A percentile compares a stretch with the other conserved stretches of the same genome.
phyloP scores from a whole-genome alignment of 2,113 vertebrate species.

The Clupea harengus region DNA sequence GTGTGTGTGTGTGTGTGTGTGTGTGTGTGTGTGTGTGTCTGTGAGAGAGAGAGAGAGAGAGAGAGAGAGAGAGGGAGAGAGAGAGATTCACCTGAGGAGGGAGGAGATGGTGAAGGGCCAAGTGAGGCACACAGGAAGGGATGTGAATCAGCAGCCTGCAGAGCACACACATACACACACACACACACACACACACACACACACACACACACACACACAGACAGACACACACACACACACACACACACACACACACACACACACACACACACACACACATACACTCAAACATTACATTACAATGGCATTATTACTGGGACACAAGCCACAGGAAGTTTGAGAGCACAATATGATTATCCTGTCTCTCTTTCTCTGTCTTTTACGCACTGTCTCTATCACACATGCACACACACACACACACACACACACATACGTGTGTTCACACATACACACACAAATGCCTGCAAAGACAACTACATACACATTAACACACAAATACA shows the following conservation, averaged over 20 bases:
- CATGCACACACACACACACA: background rate
- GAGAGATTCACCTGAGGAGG: background rate
- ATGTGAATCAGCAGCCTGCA: background rate
- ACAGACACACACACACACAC: background rate
- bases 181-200: background rate
- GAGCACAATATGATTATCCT: too few relatives aligned
- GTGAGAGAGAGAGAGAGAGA: background rate
- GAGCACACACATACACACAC: background rate
- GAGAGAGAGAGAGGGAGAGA: too few relatives aligned
- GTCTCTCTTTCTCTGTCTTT: too few relatives aligned
- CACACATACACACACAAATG: background rate
- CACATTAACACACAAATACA: background rate
- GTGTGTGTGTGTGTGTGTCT: background rate
- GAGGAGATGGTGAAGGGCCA: background rate
- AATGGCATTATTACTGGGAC: background rate
- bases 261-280: background rate
- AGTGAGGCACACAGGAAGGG: background rate
- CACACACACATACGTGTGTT: too few relatives aligned
- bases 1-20: background rate
- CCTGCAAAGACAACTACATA: background rate
- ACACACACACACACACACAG: too few relatives aligned
- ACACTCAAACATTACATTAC: background rate
- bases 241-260: background rate
- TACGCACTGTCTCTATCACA: too few relatives aligned
- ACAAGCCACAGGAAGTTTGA: too few relatives aligned